These are phyloP conservation scores for Oxycera nigricornis DNA, from an alignment of 2,888 invertebrate species.

Conservation along the genomic window DNA sequence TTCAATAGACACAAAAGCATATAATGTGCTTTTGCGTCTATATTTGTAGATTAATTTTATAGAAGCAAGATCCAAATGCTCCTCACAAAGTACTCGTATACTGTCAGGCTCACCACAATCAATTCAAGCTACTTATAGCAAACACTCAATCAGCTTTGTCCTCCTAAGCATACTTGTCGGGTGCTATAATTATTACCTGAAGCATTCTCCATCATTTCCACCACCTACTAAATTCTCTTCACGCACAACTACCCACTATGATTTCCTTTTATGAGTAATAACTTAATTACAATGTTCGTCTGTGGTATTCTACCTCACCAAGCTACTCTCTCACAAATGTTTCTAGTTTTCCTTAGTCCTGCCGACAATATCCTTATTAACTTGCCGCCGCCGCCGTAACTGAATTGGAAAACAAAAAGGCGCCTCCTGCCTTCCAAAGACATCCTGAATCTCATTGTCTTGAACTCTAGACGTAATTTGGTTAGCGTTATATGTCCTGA, in stretches of 20 bases:
- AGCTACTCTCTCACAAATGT: neutral
- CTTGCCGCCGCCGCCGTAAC: neutral
- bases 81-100: too few species aligned
- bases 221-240: neutral
- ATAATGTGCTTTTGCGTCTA: too few species aligned
- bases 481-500: constrained; percentile 21
- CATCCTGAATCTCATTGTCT: neutral
- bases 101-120: neutral
- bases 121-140: neutral
- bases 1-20: too few species aligned
- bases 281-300: neutral
- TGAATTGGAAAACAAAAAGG: neutral
- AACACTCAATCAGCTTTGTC: neutral
- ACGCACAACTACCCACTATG: neutral
- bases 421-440: neutral
- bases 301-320: neutral
- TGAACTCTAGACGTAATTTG: constrained; percentile 13
- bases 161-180: neutral
- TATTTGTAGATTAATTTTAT: too few species aligned
- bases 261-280: constrained; percentile 1
- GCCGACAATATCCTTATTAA: constrained; percentile 23
- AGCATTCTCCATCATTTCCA: neutral
- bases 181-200: neutral
- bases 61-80: too few species aligned
- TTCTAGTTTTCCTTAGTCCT: neutral